Conservation (phyloP, 2,888 invertebrate species). For the Heliothis peltigera region DNA sequence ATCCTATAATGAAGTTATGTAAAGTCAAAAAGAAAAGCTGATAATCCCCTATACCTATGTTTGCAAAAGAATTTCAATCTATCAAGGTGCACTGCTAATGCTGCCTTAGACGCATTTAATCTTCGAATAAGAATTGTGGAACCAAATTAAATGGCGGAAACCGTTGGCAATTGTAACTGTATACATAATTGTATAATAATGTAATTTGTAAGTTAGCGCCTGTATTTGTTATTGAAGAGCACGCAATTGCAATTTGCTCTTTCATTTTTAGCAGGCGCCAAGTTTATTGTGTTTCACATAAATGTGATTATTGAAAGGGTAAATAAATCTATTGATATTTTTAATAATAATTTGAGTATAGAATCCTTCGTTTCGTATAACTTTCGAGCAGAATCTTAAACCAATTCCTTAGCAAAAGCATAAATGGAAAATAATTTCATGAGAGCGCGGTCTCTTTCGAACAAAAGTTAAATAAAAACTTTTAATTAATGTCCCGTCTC, state of each 20-base stretch:
- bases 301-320: too few species aligned
- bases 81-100: background rate
- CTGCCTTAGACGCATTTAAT: background rate
- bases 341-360: too few species aligned
- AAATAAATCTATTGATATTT: too few species aligned
- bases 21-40: background rate
- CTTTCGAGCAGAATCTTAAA: too few species aligned
- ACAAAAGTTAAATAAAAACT: background rate
- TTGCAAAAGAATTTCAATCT: background rate
- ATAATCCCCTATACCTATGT: background rate
- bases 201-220: constrained; percentile 28
- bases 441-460: background rate
- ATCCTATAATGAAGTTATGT: background rate
- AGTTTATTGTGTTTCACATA: background rate
- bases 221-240: constrained; percentile 1
- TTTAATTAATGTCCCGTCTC: background rate
- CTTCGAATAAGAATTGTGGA: background rate
- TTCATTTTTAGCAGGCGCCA: constrained; percentile 34
- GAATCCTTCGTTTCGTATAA: too few species aligned
- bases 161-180: background rate
- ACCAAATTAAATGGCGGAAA: background rate
- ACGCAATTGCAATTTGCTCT: constrained; percentile 4
- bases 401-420: too few species aligned
- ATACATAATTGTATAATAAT: constrained; percentile 5
- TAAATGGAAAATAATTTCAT: too few species aligned